A percentile compares a stretch with the other conserved stretches of the same genome.
phyloP scores from a whole-genome alignment of 2,888 invertebrate genomes.

The Dicyrtomina minuta region DNA sequence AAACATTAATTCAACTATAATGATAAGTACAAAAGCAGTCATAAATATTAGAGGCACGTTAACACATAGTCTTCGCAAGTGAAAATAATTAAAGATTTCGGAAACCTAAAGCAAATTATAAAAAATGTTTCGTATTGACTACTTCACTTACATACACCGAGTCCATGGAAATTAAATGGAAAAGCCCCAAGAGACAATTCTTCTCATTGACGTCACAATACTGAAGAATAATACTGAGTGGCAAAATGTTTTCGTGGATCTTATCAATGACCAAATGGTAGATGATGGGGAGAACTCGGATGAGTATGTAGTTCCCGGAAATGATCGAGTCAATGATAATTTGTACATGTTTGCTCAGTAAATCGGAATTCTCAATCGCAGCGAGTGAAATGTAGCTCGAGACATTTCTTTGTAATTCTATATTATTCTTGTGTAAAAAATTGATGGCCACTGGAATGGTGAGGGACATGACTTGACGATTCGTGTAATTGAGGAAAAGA shows the following conservation, averaged over 20 bases:
- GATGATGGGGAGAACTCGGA: constrained; percentile 65
- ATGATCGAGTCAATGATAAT: constrained; percentile 88
- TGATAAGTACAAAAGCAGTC: no score
- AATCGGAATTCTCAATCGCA: constrained; percentile 83
- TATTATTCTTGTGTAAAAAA: constrained; percentile 85
- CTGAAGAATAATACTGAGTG: constrained; percentile 75
- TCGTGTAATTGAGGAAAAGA: constrained; percentile 80
- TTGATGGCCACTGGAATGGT: constrained; percentile 88
- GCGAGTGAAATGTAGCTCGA: constrained; percentile 89
- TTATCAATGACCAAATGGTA: constrained; percentile 85
- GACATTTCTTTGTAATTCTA: constrained; percentile 84
- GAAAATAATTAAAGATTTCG: no score
- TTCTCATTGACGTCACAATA: constrained; percentile 84
- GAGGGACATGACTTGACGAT: constrained; percentile 73
- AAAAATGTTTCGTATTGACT: neutral
- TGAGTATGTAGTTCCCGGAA: constrained; percentile 83
- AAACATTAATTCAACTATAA: no score
- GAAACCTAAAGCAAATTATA: no score
- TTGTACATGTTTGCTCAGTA: constrained; percentile 82
- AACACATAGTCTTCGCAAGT: no score
- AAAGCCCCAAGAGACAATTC: constrained; percentile 77
- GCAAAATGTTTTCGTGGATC: constrained; percentile 79
- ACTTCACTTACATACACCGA: constrained; percentile 12
- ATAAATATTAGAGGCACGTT: no score
- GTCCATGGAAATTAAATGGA: constrained; percentile 59